Conservation (phyloP, 2,113 vertebrate genomes). For the Piaya cayana region DNA sequence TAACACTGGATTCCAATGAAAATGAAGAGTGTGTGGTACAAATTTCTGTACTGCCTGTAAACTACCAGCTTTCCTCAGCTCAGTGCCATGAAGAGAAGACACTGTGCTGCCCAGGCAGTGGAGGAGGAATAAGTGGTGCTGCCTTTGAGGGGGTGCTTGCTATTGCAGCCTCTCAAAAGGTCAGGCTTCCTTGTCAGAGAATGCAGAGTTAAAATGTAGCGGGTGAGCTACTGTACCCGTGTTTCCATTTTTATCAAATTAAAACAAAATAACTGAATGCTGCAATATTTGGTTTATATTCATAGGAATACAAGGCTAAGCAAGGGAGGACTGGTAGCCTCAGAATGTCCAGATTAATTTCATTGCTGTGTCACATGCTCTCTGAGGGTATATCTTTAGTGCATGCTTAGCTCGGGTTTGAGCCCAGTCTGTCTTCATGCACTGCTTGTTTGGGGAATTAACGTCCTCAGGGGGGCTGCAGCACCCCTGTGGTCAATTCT, state of each 20-base stretch:
- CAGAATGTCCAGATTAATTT: not conserved
- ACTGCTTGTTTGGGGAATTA: not conserved
- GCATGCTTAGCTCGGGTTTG: not conserved
- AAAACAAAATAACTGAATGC: not conserved
- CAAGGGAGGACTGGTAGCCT: not conserved
- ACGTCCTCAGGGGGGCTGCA: fast-evolving
- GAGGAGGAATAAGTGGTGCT: not conserved
- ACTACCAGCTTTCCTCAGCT: not conserved
- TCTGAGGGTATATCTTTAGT: not conserved
- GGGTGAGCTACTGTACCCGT: not conserved
- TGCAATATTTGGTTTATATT: not conserved
- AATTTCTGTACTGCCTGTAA: not conserved
- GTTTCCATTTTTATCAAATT: not conserved
- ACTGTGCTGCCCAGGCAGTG: not conserved
- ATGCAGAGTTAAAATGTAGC: not conserved
- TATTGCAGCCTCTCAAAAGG: not conserved
- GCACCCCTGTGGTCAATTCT: not conserved
- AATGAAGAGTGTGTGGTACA: not conserved
- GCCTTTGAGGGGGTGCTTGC: not conserved
- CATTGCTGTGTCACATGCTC: not conserved
- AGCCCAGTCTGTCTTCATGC: not conserved
- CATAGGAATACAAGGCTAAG: not conserved
- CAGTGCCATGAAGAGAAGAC: not conserved
- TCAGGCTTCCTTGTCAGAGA: not conserved
- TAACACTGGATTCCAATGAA: not conserved